Conservation (phyloP, 2,888 invertebrate species). For the Melipona beecheii region DNA sequence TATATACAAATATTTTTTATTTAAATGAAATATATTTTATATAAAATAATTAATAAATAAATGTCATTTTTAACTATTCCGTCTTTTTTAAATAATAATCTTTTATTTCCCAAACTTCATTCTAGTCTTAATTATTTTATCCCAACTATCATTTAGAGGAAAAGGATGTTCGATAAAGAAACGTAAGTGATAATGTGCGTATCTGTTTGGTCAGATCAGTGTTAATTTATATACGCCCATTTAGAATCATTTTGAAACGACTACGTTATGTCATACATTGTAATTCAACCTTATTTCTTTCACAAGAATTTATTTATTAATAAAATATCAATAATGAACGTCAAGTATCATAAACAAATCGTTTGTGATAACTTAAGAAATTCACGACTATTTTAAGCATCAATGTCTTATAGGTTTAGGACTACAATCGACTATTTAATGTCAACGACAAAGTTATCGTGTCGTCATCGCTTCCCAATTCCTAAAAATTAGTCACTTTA, state of each 20-base stretch:
- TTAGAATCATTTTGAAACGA: background rate
- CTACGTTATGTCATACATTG: background rate
- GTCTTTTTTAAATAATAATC: background rate
- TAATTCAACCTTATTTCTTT: background rate
- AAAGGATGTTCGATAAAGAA: conserved; percentile 77
- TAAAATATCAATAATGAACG: background rate
- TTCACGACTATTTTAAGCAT: background rate
- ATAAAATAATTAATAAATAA: conserved; percentile 13
- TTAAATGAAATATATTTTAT: conserved; percentile 48
- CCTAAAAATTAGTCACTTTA: conserved; percentile 25
- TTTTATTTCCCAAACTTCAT: conserved; percentile 3
- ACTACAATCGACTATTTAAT: background rate
- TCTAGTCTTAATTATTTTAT: conserved; percentile 13
- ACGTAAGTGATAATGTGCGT: conserved; percentile 31
- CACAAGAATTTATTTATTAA: background rate
- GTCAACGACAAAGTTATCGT: background rate
- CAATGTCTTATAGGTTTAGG: background rate
- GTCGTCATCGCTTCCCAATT: background rate
- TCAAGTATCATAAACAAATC: background rate
- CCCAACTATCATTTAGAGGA: conserved; percentile 63
- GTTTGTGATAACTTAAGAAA: background rate
- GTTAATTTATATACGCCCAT: conserved; percentile 9
- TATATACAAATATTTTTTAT: conserved; percentile 51
- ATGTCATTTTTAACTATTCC: conserved; percentile 1
- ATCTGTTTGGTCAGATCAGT: conserved; percentile 20